A percentile compares a stretch with the other conserved stretches of the same genome.
phyloP scores from a whole-genome alignment of 2,797 vertebrate species.

The Triplophysa yarkandensis region DNA sequence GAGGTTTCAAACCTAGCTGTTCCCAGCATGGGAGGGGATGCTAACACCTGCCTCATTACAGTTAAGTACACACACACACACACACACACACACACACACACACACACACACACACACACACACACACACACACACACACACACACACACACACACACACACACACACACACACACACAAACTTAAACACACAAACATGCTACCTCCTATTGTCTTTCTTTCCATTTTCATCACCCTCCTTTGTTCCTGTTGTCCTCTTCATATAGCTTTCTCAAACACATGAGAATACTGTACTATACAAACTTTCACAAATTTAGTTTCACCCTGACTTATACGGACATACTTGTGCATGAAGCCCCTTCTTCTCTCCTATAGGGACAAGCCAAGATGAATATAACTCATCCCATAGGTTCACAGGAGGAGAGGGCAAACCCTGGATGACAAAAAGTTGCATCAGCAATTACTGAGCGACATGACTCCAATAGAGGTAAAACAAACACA shows the following conservation, averaged over 20 bases:
- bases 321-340: conserved; percentile 43
- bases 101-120: conserved; percentile 40
- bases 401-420: conserved; percentile 77
- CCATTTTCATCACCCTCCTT: background rate
- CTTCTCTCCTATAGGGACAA: conserved; percentile 52
- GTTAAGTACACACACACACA: conserved; percentile 62
- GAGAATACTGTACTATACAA: conserved; percentile 55
- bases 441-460: conserved; percentile 85
- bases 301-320: conserved; percentile 68
- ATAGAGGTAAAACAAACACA: conserved; percentile 61
- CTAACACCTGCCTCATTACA: conserved; percentile 79
- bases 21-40: conserved; percentile 75
- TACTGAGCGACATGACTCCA: conserved; percentile 79
- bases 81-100: conserved; percentile 7
- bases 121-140: conserved; percentile 5
- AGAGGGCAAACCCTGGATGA: conserved; percentile 80
- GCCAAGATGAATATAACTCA: conserved; percentile 75
- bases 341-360: conserved; percentile 26
- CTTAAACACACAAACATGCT: background rate
- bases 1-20: conserved; percentile 72
- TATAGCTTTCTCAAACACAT: conserved; percentile 12
- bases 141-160: conserved; percentile 42
- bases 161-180: conserved; percentile 4
- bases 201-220: background rate
- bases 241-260: conserved; percentile 27